Conservation (phyloP, 1,140 invertebrate genomes). For the Leptonema lineaticorne region DNA sequence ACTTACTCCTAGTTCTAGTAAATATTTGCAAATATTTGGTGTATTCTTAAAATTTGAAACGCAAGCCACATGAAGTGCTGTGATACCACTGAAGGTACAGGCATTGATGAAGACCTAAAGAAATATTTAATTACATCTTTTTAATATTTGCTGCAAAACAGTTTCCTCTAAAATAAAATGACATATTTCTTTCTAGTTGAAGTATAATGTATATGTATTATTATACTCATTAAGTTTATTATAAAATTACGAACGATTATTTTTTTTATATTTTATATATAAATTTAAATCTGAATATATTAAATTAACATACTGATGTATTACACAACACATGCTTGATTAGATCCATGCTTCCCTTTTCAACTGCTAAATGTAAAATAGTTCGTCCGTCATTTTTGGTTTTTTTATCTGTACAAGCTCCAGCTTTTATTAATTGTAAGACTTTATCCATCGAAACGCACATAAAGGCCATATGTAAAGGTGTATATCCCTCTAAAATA, state of each 20-base stretch:
- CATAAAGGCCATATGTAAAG: conserved; percentile 14
- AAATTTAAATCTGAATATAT: background rate
- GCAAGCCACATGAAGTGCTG: conserved; percentile 11
- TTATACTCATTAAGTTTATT: too few relatives aligned
- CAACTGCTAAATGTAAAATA: conserved; percentile 20
- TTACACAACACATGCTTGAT: background rate
- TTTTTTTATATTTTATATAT: background rate
- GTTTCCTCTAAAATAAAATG: background rate
- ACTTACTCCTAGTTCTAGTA: conserved; percentile 10
- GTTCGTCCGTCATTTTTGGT: background rate
- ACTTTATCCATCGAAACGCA: background rate
- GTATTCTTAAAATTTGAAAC: conserved; percentile 8
- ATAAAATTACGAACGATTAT: background rate
- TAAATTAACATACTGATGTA: background rate
- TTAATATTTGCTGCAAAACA: background rate
- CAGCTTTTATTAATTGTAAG: background rate
- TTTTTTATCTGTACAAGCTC: background rate
- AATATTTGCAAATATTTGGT: background rate
- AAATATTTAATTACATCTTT: background rate
- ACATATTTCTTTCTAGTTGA: too few relatives aligned
- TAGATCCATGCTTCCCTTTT: conserved; percentile 1
- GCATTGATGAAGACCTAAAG: background rate
- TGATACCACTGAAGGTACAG: background rate
- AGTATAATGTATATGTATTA: too few relatives aligned
- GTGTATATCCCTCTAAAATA: conserved; percentile 10